Evolutionary conservation across 2,888 invertebrate species (phyloP).

Genomic region (Patella depressa): DNA sequence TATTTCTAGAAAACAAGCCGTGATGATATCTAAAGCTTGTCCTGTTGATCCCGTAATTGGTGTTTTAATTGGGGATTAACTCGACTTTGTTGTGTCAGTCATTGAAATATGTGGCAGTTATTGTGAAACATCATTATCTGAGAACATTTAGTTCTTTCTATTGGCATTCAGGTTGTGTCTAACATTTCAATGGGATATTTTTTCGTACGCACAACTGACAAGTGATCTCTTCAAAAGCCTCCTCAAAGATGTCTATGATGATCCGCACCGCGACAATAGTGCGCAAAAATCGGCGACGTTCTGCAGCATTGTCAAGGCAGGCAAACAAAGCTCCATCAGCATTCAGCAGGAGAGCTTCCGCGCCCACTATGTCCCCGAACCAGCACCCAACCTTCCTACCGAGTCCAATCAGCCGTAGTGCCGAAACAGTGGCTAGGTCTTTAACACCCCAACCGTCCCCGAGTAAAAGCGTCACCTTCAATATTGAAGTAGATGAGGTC

Average conservation of each 20-base stretch:
- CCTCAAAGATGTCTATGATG: conserved; percentile 31
- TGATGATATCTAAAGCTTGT: too few relatives aligned
- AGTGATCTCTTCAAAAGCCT: too few relatives aligned
- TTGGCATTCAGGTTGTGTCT: too few relatives aligned
- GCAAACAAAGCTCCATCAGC: background rate
- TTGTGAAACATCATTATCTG: too few relatives aligned
- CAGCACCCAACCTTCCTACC: conserved; percentile 30
- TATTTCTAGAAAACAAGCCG: too few relatives aligned
- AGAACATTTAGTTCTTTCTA: too few relatives aligned
- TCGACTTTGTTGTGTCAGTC: too few relatives aligned
- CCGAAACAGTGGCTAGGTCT: conserved; percentile 39
- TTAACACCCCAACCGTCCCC: conserved; percentile 27
- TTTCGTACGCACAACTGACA: too few relatives aligned
- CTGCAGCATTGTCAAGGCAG: conserved; percentile 12
- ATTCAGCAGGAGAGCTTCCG: conserved; percentile 39
- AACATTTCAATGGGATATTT: too few relatives aligned
- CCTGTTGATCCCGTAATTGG: too few relatives aligned
- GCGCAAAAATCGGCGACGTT: conserved; percentile 36
- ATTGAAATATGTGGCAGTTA: too few relatives aligned
- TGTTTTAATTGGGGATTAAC: too few relatives aligned
- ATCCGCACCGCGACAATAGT: conserved; percentile 33
- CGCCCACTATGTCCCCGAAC: conserved; percentile 38
- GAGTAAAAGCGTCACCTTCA: conserved; percentile 42
- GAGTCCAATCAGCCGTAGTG: conserved; percentile 42
- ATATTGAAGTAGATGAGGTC: conserved; percentile 41